These are phyloP conservation scores for Chromobotia macracanthus DNA, from an alignment of 2,797 vertebrate species.

Conservation along the genomic window DNA sequence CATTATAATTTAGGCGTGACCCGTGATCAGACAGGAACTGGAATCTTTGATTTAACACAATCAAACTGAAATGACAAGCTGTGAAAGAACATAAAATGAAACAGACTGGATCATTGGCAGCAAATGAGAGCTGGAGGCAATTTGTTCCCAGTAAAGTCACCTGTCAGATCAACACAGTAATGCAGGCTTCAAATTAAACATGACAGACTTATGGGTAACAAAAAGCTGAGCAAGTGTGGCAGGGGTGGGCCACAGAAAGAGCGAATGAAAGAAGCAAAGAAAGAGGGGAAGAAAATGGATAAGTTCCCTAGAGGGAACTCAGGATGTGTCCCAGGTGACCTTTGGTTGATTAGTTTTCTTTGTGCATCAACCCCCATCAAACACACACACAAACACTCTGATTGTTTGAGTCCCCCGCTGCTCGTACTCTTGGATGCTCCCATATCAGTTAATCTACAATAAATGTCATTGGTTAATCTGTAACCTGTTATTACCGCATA, in stretches of 20 bases:
- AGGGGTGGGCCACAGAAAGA: background rate
- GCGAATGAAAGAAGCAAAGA: conserved; percentile 26
- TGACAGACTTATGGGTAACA: conserved; percentile 10
- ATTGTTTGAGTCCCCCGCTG: conserved; percentile 28
- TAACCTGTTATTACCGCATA: conserved; percentile 46
- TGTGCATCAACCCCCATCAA: conserved; percentile 50
- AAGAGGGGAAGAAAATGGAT: conserved; percentile 14
- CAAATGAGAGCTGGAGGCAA: conserved; percentile 27
- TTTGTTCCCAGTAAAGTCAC: conserved; percentile 34
- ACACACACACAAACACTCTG: conserved; percentile 39
- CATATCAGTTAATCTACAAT: conserved; percentile 51
- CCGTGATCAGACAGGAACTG: background rate
- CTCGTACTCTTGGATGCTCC: conserved; percentile 51
- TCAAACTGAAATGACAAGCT: conserved; percentile 9
- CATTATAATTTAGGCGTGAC: background rate
- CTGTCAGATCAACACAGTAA: conserved; percentile 15
- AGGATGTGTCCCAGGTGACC: conserved; percentile 54
- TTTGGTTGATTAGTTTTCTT: conserved; percentile 61
- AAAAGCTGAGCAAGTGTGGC: conserved; percentile 3
- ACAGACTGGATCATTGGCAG: conserved; percentile 7
- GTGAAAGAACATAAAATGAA: conserved; percentile 5
- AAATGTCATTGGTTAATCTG: conserved; percentile 55
- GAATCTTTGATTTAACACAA: conserved; percentile 23
- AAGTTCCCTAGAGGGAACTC: conserved; percentile 48
- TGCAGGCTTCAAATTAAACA: conserved; percentile 22